These are phyloP conservation scores for Acanthosepion lycidas DNA, from an alignment of 2,888 invertebrate genomes.

Conservation along the genomic window DNA sequence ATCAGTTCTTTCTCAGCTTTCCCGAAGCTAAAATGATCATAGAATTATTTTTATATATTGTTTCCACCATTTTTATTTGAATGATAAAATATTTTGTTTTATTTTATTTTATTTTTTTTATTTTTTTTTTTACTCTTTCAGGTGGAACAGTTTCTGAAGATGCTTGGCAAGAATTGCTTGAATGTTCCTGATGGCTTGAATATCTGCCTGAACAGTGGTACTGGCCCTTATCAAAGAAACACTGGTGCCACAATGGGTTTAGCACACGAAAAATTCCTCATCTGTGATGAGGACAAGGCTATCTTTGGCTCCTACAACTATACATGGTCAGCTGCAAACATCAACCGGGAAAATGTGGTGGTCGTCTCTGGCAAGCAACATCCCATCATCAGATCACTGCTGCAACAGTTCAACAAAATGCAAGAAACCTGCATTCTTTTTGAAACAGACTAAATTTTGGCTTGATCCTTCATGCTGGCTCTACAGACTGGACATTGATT, in stretches of 20 bases:
- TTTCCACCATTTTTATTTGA: no score
- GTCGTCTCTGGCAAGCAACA: neutral
- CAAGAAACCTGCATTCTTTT: slow-evolving; percentile 36
- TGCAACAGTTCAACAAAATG: slow-evolving; percentile 36
- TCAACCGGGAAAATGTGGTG: slow-evolving; percentile 42
- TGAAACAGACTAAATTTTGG: neutral
- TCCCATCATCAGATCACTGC: slow-evolving; percentile 1
- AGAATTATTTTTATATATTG: no score
- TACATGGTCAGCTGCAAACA: slow-evolving; percentile 45
- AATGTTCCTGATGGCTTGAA: neutral
- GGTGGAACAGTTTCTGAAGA: slow-evolving; percentile 42
- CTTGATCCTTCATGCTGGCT: neutral
- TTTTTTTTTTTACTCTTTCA: neutral
- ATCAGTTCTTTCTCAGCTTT: no score
- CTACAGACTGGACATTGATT: neutral
- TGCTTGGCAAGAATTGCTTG: slow-evolving; percentile 36
- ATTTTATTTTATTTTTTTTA: no score
- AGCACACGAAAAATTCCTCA: slow-evolving; percentile 43
- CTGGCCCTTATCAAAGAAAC: slow-evolving; percentile 39
- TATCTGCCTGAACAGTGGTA: slow-evolving; percentile 40
- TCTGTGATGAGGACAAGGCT: slow-evolving; percentile 20
- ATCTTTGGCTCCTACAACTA: slow-evolving; percentile 42
- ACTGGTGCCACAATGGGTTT: slow-evolving; percentile 43
- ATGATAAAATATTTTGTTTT: neutral
- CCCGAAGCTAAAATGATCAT: no score